Base-by-base conservation (phyloP, 2,797 vertebrate genomes). In the Adelosebastes latens region DNA sequence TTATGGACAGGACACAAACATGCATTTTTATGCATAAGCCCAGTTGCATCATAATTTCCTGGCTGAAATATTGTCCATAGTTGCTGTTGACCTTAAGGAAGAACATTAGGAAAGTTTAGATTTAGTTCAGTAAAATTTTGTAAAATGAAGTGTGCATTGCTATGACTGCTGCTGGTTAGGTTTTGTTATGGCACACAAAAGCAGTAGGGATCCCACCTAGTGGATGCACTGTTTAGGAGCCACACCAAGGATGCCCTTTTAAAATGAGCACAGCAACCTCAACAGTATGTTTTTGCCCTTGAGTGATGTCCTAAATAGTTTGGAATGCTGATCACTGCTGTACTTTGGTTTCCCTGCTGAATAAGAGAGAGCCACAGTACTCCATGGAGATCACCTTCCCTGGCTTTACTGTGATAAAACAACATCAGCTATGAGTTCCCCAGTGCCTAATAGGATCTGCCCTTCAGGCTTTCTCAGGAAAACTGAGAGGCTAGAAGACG, bases 371-470 rank as follows among this genome's bases (percentile, higher is more conserved):
- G 70, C 52, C 69, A 49, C 4, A 62, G 68, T 24, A 39, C 74
- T 79, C 84, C 69, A 25, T 56, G 42, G 84, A 87, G 67, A 84
- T 85, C 70, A 77, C 77, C 79, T 29, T 63, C 80, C 75, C 63
- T 1, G 84, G 68, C 81, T 77, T 53, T 29, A 8, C 72, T 82
- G 70, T 86, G 88, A 93, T 88, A 83, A 88, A 86, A 85, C 80
- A 78, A 75, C 84, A 88, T 80, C 77, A 62, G 25, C 73, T 76
- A 76, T 63, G 56, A 80, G 77, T 63, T 77, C 74, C 80, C 78
- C 61, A 62, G 79, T 72, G 83, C 79, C 61, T 83, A 85, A 91
- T 86, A 76, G 64, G 60, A 93, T 90, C 81, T 84, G 66, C 82
- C 85, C 87, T 87, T 75, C 60, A 83, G 83, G 84, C 77, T 86